Evolutionary conservation across 2,888 invertebrate species (phyloP), one percentile per base, ranked within the genome.

Genomic region (Melieria crassipennis): DNA sequence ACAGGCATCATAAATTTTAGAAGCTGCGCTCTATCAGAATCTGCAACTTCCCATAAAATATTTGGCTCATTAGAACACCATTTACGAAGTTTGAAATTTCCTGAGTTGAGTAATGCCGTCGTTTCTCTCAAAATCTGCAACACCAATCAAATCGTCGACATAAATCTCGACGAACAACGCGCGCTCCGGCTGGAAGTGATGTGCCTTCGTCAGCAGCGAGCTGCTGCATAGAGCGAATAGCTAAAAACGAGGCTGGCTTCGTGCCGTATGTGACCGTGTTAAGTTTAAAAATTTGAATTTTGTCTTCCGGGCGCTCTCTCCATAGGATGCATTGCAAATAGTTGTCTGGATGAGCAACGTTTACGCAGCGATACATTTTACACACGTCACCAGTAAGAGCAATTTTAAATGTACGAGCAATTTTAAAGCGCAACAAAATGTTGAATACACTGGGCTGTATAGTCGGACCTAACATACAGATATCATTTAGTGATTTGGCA

Each of bases 121-220:
- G 74, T 57, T 52, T 76, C 73, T 11, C 55, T 55, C 52, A 69
- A 64, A 11, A 76, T 72, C 66, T 66, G 50, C 16, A 70, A 7
- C 46, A 73, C 69, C 60, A 7, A 77, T 57, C 6, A 78, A 42
- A 67, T 79, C 78, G 43, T 79, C 77, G 4, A 79, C 77, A 65
- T 79, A 79, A 62, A 79, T 77, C 75, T 43, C 67, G 61, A 2
- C 57, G 55, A 43, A 76, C 46, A 46, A 68, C 69, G 16, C 74
- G 62, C 16, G 72, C 46, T 5, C 76, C 79, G 13, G 75, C 5
- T 0, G 79, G 78, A 62, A 62, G 77, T 9, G 16, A 61, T 3
- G 30, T 7, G 55, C 67, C 55, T 55, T 75, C 64, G 93, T 75
- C 73, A 4, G 11, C 7, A 9, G 72, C 46, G 6, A 75, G 65